Conservation (phyloP, 2,797 vertebrate species). For the Protosalanx chinensis region DNA sequence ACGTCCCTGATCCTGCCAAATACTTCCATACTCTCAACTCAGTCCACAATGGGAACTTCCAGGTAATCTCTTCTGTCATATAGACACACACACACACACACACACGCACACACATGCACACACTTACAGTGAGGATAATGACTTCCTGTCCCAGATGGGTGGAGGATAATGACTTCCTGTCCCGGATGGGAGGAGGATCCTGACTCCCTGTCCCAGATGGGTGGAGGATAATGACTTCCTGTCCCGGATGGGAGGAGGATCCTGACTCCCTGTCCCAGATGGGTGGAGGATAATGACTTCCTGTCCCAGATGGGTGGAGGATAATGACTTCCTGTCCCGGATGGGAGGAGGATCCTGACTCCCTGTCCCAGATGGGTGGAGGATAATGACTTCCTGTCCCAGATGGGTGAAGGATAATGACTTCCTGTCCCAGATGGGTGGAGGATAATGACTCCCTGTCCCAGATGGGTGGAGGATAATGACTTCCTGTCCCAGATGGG, state of each 20-base stretch:
- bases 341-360: too few relatives aligned
- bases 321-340: background rate
- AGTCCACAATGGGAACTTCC: slow-evolving; percentile 60
- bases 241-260: background rate
- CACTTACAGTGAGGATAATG: background rate
- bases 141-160: too few relatives aligned
- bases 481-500: too few relatives aligned
- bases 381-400: background rate
- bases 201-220: too few relatives aligned
- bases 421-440: too few relatives aligned
- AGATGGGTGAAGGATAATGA: too few relatives aligned
- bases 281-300: too few relatives aligned
- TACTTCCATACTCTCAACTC: slow-evolving; percentile 65
- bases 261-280: too few relatives aligned
- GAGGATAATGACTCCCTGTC: background rate
- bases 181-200: background rate
- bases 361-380: background rate
- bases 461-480: too few relatives aligned
- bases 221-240: too few relatives aligned
- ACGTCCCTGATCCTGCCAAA: slow-evolving; percentile 66
- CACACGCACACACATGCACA: background rate
- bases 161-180: too few relatives aligned
- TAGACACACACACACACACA: background rate
- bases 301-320: background rate
- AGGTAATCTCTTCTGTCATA: slow-evolving; percentile 46